Conservation (phyloP, 35 echinoderm and acorn worm species). For the Anneissia japonica region DNA sequence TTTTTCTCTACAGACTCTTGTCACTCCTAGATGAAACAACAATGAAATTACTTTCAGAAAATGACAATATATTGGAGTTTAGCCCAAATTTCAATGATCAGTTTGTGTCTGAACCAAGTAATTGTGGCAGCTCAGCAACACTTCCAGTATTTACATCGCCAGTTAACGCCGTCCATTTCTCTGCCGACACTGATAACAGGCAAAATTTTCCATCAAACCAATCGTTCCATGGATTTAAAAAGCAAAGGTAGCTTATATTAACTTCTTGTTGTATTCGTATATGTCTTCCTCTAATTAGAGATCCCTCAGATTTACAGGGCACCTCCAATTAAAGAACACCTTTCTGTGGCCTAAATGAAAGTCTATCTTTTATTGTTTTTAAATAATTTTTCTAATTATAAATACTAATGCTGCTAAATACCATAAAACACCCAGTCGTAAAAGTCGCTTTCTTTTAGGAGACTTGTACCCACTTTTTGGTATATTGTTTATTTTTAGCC, state of each 20-base stretch:
- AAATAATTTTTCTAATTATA: too few relatives aligned
- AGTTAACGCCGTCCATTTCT: slow-evolving; percentile 72
- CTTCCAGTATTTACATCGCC: neutral
- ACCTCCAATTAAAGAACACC: too few relatives aligned
- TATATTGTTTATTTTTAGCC: too few relatives aligned
- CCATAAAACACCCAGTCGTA: too few relatives aligned
- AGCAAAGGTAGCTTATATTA: slow-evolving; percentile 62
- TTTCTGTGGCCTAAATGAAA: too few relatives aligned
- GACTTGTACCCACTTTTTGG: too few relatives aligned
- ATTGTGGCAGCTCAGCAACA: neutral
- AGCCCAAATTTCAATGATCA: slow-evolving; percentile 4
- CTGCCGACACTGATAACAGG: slow-evolving; percentile 69
- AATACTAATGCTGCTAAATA: too few relatives aligned
- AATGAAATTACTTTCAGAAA: slow-evolving; percentile 18
- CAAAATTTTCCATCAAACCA: slow-evolving; percentile 58
- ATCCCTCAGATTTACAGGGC: too few relatives aligned
- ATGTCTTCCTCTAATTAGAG: too few relatives aligned
- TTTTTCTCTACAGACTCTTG: slow-evolving; percentile 25
- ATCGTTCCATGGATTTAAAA: slow-evolving; percentile 71
- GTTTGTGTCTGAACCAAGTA: neutral
- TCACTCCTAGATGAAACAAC: slow-evolving; percentile 37
- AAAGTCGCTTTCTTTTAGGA: too few relatives aligned
- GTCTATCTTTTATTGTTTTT: too few relatives aligned
- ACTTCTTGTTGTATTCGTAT: too few relatives aligned
- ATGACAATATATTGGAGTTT: slow-evolving; percentile 14